These are phyloP conservation scores for Phortica okadai DNA, from an alignment of 2,888 invertebrate species.

Conservation along the genomic window DNA sequence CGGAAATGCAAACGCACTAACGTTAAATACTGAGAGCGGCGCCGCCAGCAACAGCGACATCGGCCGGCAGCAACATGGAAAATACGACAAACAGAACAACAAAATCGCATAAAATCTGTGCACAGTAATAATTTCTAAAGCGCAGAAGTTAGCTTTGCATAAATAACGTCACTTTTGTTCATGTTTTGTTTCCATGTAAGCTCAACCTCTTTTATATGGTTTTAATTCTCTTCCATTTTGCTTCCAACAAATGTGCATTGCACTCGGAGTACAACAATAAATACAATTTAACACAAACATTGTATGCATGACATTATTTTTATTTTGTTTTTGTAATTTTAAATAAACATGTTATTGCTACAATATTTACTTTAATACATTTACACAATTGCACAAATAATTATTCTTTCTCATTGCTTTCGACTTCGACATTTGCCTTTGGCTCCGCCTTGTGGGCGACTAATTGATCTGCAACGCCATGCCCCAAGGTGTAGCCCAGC, in stretches of 20 bases:
- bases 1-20: slow-evolving; percentile 33
- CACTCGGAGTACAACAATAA: too few relatives aligned
- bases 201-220: background rate
- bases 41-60: background rate
- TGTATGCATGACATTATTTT: too few relatives aligned
- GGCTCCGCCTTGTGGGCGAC: background rate
- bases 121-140: slow-evolving; percentile 66
- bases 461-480: background rate
- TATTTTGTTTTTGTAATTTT: too few relatives aligned
- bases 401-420: too few relatives aligned
- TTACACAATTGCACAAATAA: too few relatives aligned
- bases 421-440: background rate
- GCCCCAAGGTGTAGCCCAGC: background rate
- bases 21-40: background rate
- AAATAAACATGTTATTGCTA: too few relatives aligned
- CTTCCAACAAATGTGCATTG: too few relatives aligned
- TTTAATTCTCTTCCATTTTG: too few relatives aligned
- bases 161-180: slow-evolving; percentile 63
- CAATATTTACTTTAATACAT: too few relatives aligned
- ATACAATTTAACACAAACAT: too few relatives aligned
- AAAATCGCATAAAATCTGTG: slow-evolving; percentile 17
- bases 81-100: slow-evolving; percentile 17
- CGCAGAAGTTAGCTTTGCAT: slow-evolving; percentile 67
- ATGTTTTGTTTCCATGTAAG: slow-evolving; percentile 50
- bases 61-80: background rate